phyloP scores from a whole-genome alignment of 1,140 invertebrate genomes.

The Chymomyza costata region DNA sequence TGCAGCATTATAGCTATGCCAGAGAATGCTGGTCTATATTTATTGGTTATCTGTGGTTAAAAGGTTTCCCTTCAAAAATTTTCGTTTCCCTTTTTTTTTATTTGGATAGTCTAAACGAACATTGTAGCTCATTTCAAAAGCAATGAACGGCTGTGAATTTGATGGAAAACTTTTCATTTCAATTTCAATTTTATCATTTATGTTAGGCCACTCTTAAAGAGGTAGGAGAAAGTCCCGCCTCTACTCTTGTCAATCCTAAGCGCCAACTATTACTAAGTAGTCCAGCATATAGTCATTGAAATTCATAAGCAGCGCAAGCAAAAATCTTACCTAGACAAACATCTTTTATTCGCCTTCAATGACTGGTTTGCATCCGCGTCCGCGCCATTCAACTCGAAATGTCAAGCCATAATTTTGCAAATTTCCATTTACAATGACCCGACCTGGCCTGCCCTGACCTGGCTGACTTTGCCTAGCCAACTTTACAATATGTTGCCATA shows the following conservation, averaged over 20 bases:
- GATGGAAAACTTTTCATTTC: conserved; percentile 61
- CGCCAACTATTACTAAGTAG: too few relatives aligned
- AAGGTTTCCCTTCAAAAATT: neutral
- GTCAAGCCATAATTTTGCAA: conserved; percentile 60
- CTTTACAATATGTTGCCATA: too few relatives aligned
- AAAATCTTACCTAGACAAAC: conserved; percentile 47
- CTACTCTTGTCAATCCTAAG: too few relatives aligned
- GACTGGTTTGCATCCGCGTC: conserved; percentile 23
- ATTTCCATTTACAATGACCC: conserved; percentile 43
- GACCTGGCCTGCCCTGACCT: too few relatives aligned
- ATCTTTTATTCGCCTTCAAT: conserved; percentile 59
- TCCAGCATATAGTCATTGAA: conserved; percentile 19
- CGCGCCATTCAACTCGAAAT: conserved; percentile 59
- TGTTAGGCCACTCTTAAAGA: too few relatives aligned
- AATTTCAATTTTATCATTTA: conserved; percentile 18
- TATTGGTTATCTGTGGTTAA: neutral
- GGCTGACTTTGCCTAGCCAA: too few relatives aligned
- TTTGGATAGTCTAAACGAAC: conserved; percentile 61
- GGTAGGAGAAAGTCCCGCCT: too few relatives aligned
- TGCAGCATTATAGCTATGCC: neutral
- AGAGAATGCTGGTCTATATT: neutral
- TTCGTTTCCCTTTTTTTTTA: conserved; percentile 3
- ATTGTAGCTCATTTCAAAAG: conserved; percentile 75
- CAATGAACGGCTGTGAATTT: conserved; percentile 75
- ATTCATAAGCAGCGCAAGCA: conserved; percentile 50